These are phyloP conservation scores for Psittacula echo DNA, from an alignment of 2,797 vertebrate species.

Conservation along the genomic window DNA sequence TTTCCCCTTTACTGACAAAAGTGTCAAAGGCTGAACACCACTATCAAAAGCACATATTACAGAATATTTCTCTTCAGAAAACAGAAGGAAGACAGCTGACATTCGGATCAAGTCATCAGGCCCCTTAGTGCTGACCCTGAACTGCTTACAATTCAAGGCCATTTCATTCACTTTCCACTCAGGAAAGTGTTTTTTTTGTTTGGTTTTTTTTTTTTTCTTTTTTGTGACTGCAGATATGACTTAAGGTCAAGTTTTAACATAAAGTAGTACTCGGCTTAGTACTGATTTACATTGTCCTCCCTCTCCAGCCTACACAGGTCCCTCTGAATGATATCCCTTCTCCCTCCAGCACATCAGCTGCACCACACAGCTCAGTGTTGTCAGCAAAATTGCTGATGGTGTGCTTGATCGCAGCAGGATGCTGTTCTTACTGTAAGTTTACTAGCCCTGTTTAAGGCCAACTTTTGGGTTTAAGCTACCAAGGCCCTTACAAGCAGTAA, in stretches of 20 bases:
- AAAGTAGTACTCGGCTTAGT: not conserved
- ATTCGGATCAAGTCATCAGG: not conserved
- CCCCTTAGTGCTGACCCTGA: not conserved
- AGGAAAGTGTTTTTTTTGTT: not conserved
- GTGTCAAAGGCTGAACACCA: not conserved
- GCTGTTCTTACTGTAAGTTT: not conserved
- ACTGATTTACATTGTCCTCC: not conserved
- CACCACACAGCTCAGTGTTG: not conserved
- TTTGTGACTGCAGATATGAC: not conserved
- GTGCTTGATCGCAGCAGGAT: not conserved
- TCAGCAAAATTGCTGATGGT: not conserved
- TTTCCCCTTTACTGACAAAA: not conserved
- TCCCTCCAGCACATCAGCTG: not conserved
- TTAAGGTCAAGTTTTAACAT: not conserved
- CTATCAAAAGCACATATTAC: accelerated
- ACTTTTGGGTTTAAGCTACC: not conserved
- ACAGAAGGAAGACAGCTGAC: not conserved
- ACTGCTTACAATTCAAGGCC: not conserved
- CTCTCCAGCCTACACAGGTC: not conserved
- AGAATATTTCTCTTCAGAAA: not conserved
- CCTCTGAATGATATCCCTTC: not conserved
- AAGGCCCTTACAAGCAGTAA: not conserved
- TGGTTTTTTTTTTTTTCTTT: not conserved
- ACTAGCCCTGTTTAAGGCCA: not conserved
- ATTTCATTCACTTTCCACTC: not conserved